Percentiles rank a stretch among this genome's conserved stretches.
Evolutionary conservation across 2,888 invertebrate species (phyloP).

Genomic region (Acanthoscelides obtectus): DNA sequence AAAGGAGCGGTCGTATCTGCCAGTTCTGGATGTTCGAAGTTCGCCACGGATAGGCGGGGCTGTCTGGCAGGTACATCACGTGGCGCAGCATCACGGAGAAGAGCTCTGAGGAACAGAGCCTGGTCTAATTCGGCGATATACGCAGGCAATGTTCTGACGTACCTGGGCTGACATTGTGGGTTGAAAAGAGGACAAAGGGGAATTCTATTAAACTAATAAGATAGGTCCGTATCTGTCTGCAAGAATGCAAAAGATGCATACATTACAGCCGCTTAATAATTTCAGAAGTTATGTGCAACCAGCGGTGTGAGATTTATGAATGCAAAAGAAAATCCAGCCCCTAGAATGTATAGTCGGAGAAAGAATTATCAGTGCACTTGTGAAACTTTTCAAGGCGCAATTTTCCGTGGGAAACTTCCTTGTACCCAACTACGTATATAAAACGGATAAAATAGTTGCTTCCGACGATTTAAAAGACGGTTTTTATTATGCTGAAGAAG

Average conservation of each 20-base stretch:
- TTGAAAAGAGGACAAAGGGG: too few relatives aligned
- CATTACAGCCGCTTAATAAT: not conserved
- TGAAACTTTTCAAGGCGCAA: not conserved
- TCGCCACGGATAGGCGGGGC: too few relatives aligned
- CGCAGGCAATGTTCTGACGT: too few relatives aligned
- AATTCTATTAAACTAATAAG: not conserved
- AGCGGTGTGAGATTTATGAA: not conserved
- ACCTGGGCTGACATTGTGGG: too few relatives aligned
- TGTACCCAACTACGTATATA: not conserved
- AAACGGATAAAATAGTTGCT: not conserved
- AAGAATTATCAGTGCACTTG: not conserved
- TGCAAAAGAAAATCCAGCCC: not conserved
- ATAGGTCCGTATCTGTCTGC: not conserved
- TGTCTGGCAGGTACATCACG: too few relatives aligned
- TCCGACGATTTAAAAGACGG: not conserved
- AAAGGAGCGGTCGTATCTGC: too few relatives aligned
- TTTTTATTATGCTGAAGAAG: not conserved
- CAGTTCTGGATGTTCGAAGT: too few relatives aligned
- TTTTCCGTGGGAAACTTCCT: not conserved
- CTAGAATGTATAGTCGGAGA: not conserved
- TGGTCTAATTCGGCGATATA: too few relatives aligned
- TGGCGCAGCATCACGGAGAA: too few relatives aligned
- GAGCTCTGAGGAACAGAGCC: too few relatives aligned
- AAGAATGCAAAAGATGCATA: not conserved
- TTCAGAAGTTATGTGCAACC: not conserved